Conservation (phyloP, 2,797 vertebrate species). For the Falco cherrug region DNA sequence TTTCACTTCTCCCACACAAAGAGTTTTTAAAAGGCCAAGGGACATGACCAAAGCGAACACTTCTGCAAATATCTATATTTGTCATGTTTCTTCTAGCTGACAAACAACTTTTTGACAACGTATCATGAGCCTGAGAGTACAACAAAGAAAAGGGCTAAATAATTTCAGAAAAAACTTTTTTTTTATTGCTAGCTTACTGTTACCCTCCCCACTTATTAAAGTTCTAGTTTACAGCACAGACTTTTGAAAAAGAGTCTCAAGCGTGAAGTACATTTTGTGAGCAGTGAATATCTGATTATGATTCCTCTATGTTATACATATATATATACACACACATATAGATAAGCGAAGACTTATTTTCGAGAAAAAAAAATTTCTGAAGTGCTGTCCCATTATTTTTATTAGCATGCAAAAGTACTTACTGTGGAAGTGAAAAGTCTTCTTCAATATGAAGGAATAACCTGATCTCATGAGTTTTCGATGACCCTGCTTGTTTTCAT, state of each 20-base stretch:
- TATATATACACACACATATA: accelerated
- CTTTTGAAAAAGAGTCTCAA: neutral
- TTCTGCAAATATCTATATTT: neutral
- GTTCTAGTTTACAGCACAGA: neutral
- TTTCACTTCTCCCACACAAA: neutral
- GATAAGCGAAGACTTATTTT: neutral
- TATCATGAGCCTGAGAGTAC: neutral
- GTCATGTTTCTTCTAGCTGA: neutral
- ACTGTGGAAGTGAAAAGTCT: neutral
- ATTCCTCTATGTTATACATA: neutral
- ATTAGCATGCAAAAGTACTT: neutral
- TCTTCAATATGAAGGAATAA: neutral
- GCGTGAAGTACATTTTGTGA: neutral
- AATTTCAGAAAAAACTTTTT: neutral
- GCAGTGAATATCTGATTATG: neutral
- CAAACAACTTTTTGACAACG: neutral
- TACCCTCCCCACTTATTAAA: neutral
- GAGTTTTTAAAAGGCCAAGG: neutral
- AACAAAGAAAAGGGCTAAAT: neutral
- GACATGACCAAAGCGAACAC: neutral
- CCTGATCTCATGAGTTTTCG: neutral
- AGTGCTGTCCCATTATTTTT: neutral
- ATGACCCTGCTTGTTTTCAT: neutral
- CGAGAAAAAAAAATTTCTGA: neutral
- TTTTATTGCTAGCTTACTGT: neutral